Percentiles rank a stretch among this genome's conserved stretches.
Evolutionary conservation across 2,888 invertebrate genomes (phyloP).

Genomic region (Netelia inedita): DNA sequence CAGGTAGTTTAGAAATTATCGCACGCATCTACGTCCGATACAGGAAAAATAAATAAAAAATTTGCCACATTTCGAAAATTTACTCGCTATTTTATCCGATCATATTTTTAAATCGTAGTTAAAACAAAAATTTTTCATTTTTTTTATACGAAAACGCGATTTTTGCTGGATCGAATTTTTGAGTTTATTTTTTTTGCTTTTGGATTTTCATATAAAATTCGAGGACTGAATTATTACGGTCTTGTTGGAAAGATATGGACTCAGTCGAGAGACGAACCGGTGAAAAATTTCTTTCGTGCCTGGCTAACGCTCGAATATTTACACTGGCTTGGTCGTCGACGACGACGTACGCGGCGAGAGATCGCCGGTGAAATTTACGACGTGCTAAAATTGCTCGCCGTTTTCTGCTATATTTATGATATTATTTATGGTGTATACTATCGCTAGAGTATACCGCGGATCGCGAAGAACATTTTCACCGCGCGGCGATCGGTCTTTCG

Average conservation of each 20-base stretch:
- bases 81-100: background rate
- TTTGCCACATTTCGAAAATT: background rate
- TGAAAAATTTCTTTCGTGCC: conserved; percentile 42
- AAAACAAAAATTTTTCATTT: too few species aligned
- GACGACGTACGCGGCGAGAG: conserved; percentile 49
- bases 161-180: too few species aligned
- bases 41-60: background rate
- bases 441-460: conserved; percentile 47
- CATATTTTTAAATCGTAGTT: background rate
- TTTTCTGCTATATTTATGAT: conserved; percentile 72
- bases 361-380: conserved; percentile 72
- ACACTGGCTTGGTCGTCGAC: conserved; percentile 39
- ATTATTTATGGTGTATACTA: conserved; percentile 67
- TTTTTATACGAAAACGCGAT: too few species aligned
- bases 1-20: background rate
- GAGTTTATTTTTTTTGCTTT: too few species aligned
- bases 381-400: conserved; percentile 73
- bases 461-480: conserved; percentile 54
- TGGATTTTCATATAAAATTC: background rate
- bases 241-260: conserved; percentile 34
- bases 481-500: conserved; percentile 32
- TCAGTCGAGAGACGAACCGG: conserved; percentile 7
- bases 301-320: conserved; percentile 39
- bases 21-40: background rate
- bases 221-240: conserved; percentile 7